These are phyloP conservation scores for Glomeris maerens DNA, from an alignment of 1,140 invertebrate genomes.

Conservation along the genomic window DNA sequence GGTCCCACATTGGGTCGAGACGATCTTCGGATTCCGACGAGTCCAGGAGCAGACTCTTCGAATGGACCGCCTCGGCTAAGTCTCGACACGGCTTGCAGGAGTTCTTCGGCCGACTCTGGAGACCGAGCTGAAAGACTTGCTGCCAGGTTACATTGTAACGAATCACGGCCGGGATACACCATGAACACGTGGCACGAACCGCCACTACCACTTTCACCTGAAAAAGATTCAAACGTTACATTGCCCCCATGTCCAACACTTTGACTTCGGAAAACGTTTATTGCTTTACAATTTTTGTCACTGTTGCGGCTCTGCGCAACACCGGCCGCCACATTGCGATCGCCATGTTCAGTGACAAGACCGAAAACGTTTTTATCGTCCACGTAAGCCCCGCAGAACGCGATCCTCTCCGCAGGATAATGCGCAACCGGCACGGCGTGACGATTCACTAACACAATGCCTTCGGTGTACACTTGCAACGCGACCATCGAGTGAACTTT, in stretches of 20 bases:
- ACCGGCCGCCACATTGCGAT: slow-evolving; percentile 19
- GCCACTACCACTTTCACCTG: too few relatives aligned
- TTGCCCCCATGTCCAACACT: too few relatives aligned
- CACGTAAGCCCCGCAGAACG: slow-evolving; percentile 75
- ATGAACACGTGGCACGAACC: slow-evolving; percentile 93
- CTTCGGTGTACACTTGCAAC: slow-evolving; percentile 64
- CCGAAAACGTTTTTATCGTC: slow-evolving; percentile 81
- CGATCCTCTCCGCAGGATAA: slow-evolving; percentile 69
- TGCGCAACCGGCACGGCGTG: slow-evolving; percentile 47
- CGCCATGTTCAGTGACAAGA: slow-evolving; percentile 59
- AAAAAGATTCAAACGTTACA: too few relatives aligned
- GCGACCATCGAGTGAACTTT: slow-evolving; percentile 70
- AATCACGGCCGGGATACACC: slow-evolving; percentile 71
- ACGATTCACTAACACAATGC: slow-evolving; percentile 56
- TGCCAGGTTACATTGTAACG: too few relatives aligned
- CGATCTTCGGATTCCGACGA: slow-evolving; percentile 31
- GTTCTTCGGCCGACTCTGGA: slow-evolving; percentile 52
- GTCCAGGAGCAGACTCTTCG: slow-evolving; percentile 60
- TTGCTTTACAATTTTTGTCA: too few relatives aligned
- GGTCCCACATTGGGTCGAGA: slow-evolving; percentile 38
- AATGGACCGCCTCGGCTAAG: slow-evolving; percentile 64
- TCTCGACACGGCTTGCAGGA: slow-evolving; percentile 56
- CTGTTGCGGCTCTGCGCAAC: too few relatives aligned
- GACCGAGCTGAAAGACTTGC: too few relatives aligned
- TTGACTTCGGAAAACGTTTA: too few relatives aligned